A percentile compares a stretch with the other conserved stretches of the same genome.
Conservation (phyloP, 2,888 invertebrate species). For the Drosophila mimetica region DNA sequence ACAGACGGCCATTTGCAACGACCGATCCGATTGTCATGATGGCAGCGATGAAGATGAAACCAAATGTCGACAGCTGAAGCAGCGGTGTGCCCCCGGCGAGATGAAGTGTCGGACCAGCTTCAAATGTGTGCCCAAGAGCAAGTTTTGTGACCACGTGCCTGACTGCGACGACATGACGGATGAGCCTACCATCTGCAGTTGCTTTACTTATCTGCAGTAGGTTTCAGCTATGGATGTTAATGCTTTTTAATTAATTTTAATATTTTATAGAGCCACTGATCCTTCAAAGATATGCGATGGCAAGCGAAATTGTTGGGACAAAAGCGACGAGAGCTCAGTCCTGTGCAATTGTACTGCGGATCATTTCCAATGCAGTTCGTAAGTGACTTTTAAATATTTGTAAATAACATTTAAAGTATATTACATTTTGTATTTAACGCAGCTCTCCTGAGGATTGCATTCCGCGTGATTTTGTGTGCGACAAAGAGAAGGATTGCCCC, state of each 20-base stretch:
- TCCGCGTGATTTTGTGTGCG: conserved; percentile 90
- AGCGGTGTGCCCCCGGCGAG: conserved; percentile 86
- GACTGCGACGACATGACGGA: conserved; percentile 91
- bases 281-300: conserved; percentile 91
- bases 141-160: conserved; percentile 88
- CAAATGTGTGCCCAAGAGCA: conserved; percentile 88
- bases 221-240: conserved; percentile 11
- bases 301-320: conserved; percentile 90
- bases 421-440: not conserved
- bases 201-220: conserved; percentile 87
- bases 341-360: conserved; percentile 87
- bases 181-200: conserved; percentile 88
- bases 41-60: conserved; percentile 87
- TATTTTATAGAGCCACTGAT: conserved; percentile 85
- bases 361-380: conserved; percentile 86
- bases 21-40: conserved; percentile 88
- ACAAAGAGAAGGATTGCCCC: conserved; percentile 90
- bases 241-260: not conserved
- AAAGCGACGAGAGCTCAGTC: conserved; percentile 89
- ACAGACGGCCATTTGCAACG: conserved; percentile 87
- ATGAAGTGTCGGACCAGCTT: conserved; percentile 88
- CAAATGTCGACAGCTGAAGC: conserved; percentile 71
- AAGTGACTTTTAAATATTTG: conserved; percentile 53
- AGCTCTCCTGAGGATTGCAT: conserved; percentile 86
- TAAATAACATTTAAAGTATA: not conserved